A percentile compares a stretch with the other conserved stretches of the same genome.
Conservation (phyloP, 2,888 invertebrate species). For the Augiades crinisus region DNA sequence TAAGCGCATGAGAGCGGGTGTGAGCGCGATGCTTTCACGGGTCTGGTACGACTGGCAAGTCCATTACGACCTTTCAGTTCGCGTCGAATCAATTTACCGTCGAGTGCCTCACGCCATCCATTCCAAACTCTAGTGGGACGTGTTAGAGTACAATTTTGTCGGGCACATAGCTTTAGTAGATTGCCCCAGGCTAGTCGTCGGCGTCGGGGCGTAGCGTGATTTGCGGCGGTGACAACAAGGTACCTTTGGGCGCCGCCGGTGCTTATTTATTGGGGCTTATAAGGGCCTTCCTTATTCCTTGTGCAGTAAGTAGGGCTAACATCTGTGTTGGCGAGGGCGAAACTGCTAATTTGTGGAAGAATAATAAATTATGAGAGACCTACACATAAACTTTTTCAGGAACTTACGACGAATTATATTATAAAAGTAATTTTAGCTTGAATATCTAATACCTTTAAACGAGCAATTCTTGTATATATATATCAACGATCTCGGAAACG, state of each 20-base stretch:
- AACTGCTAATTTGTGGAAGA: no score
- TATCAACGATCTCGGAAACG: no score
- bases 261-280: background rate
- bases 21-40: slow-evolving; percentile 44
- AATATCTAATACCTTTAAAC: no score
- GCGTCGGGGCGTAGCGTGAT: slow-evolving; percentile 73
- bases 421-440: no score
- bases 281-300: background rate
- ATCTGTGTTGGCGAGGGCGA: no score
- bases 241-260: slow-evolving; percentile 39
- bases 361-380: no score
- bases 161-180: slow-evolving; percentile 35
- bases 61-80: slow-evolving; percentile 63
- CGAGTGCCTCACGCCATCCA: slow-evolving; percentile 44
- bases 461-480: no score
- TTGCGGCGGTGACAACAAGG: slow-evolving; percentile 56
- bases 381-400: no score
- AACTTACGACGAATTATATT: no score
- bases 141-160: slow-evolving; percentile 58
- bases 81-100: slow-evolving; percentile 72
- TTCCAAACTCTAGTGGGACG: slow-evolving; percentile 42
- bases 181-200: slow-evolving; percentile 37
- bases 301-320: background rate
- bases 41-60: slow-evolving; percentile 37
- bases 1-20: slow-evolving; percentile 40